Evolutionary conservation across 2,113 vertebrate genomes (phyloP), one percentile per base, ranked within the genome.

Genomic region (Sinocyclocheilus anophthalmus): DNA sequence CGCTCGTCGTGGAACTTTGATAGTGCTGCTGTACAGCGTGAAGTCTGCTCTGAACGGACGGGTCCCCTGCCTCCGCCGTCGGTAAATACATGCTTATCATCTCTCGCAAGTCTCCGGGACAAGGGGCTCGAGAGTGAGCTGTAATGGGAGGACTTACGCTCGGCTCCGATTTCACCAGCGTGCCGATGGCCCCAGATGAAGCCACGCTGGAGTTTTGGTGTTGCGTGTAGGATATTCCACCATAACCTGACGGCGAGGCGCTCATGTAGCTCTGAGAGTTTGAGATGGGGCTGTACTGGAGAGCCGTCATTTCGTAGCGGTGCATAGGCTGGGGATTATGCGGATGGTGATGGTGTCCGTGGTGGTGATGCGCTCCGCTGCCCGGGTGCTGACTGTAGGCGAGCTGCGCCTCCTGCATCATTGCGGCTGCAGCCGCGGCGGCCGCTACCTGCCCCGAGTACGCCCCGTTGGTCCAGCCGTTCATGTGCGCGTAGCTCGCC

Each of bases 11-110:
- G 91, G 96, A 94, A 93, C 96, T 95, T 94, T 96, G 96, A 93
- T 99, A 99, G 95, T 99, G 97, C 91, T 97, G 97, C 87, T 96
- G 97, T 85, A 99, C 93, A 86, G 96, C 94, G 85, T 98, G 98
- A 87, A 99, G 96, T 93, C 98, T 96, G 94, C 96, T 96, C 86
- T 96, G 97, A 61, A 96, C 96, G 16, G 95, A 91, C 81, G 96
- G 94, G 92, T 97, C 97, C 20, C 94, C 96, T 63, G 95, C 94
- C 90, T 97, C 97, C 5, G 97, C 96, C 78, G 93, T 93, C 22
- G 98, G 98, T 94, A 99, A 96, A 92, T 98, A 99, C 97, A 99
- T 98, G 95, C 98, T 99, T 95, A 99, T 99, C 98, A 99, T 99
- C 93, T 99, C 98, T 87, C 98, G 94, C 93, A 99, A 95, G 94